phyloP scores from a whole-genome alignment of 2,888 invertebrate genomes.

The Ectemnius cavifrons region DNA sequence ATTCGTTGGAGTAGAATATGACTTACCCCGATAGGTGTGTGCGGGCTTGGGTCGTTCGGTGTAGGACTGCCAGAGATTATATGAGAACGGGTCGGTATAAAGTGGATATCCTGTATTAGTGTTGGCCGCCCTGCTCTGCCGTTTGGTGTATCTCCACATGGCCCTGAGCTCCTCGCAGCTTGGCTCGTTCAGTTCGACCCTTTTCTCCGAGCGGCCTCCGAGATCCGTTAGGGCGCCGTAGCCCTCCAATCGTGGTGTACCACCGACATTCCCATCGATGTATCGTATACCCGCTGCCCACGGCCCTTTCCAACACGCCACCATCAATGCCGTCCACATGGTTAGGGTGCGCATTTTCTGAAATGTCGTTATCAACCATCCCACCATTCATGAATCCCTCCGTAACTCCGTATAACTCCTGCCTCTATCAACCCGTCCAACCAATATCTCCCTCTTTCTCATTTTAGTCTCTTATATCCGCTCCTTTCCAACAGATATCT shows the following conservation, averaged over 20 bases:
- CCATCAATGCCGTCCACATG: constrained; percentile 65
- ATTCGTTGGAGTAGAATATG: not conserved
- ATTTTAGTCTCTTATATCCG: too few species aligned
- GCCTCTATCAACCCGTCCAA: too few species aligned
- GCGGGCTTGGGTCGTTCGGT: constrained; percentile 66
- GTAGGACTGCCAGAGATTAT: constrained; percentile 89
- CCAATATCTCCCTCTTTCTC: too few species aligned
- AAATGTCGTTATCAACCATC: constrained; percentile 16
- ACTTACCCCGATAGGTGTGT: constrained; percentile 69
- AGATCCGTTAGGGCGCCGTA: constrained; percentile 43
- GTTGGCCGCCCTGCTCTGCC: constrained; percentile 92
- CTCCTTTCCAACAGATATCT: too few species aligned
- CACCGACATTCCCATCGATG: constrained; percentile 45
- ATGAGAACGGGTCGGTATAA: constrained; percentile 85
- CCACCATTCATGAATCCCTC: too few species aligned
- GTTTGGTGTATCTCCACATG: constrained; percentile 95
- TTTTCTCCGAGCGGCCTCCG: constrained; percentile 56
- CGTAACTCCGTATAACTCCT: too few species aligned
- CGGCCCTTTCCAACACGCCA: constrained; percentile 63
- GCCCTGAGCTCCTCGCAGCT: constrained; percentile 92
- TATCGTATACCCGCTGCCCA: constrained; percentile 61
- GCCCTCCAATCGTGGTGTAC: constrained; percentile 28
- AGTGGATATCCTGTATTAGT: constrained; percentile 84
- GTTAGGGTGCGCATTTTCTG: constrained; percentile 69
- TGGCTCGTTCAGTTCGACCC: constrained; percentile 83